Percentiles rank a stretch among this genome's conserved stretches.
These are phyloP conservation scores for Globodera ellingtonae DNA, from an alignment of 1,140 invertebrate genomes.

Conservation along the genomic window DNA sequence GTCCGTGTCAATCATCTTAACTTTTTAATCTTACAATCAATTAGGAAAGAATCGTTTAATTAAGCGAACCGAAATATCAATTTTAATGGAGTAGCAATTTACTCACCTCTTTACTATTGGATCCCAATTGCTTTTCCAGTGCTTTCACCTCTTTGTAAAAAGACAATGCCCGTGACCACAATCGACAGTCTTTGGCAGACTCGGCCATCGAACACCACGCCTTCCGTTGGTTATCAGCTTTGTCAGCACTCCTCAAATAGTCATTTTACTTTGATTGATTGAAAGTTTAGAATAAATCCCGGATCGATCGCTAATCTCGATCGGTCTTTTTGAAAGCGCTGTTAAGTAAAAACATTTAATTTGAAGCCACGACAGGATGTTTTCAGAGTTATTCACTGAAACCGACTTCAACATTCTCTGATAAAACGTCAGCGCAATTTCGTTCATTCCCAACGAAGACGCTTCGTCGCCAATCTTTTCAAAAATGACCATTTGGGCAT, in stretches of 20 bases:
- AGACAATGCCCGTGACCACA: slow-evolving; percentile 6
- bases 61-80: no score
- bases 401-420: slow-evolving; percentile 20
- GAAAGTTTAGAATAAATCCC: no score
- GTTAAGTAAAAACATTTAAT: no score
- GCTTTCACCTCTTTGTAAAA: slow-evolving; percentile 20
- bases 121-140: slow-evolving; percentile 20
- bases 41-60: no score
- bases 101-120: slow-evolving; percentile 4
- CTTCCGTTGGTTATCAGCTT: slow-evolving; percentile 21
- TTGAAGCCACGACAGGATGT: no score
- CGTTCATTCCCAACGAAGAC: slow-evolving; percentile 18
- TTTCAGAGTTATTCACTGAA: not conserved
- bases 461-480: slow-evolving; percentile 32
- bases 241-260: not conserved
- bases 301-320: no score
- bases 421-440: slow-evolving; percentile 27
- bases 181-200: slow-evolving; percentile 17
- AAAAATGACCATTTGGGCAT: slow-evolving; percentile 19
- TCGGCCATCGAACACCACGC: slow-evolving; percentile 29
- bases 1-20: slow-evolving; percentile 22
- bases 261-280: no score
- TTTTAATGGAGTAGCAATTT: no score
- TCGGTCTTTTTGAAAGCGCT: no score
- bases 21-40: not conserved